Evolutionary conservation across 2,888 invertebrate genomes (phyloP).

Genomic region (Noctua janthe): DNA sequence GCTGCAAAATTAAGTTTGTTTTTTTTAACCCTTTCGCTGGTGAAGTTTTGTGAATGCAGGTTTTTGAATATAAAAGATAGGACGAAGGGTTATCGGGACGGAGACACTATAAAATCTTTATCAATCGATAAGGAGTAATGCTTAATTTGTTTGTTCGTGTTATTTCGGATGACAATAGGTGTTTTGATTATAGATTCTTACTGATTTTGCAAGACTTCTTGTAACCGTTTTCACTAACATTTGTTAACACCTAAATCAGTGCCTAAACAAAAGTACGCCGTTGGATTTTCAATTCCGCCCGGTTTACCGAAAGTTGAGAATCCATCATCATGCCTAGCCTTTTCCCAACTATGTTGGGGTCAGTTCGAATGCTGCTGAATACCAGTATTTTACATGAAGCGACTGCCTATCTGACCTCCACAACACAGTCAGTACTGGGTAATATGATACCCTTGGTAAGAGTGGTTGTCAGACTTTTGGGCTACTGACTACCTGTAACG

Average conservation of each 20-base stretch:
- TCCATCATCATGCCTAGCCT: too few species aligned
- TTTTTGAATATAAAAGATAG: conserved; percentile 62
- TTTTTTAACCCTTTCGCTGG: conserved; percentile 60
- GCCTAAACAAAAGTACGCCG: too few species aligned
- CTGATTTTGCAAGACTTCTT: not conserved
- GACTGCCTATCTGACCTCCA: too few species aligned
- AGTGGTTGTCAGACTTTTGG: too few species aligned
- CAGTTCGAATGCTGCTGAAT: too few species aligned
- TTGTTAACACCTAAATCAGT: not conserved
- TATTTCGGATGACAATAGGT: conserved; percentile 30
- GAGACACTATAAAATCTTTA: conserved; percentile 57
- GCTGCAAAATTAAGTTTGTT: conserved; percentile 52
- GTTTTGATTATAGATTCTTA: conserved; percentile 1
- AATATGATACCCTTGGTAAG: too few species aligned
- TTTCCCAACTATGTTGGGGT: too few species aligned
- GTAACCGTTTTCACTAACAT: not conserved
- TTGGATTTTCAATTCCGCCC: too few species aligned
- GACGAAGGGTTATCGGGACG: conserved; percentile 46
- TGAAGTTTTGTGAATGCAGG: conserved; percentile 65
- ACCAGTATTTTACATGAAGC: too few species aligned
- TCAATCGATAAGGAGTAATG: conserved; percentile 51
- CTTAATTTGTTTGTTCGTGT: conserved; percentile 55
- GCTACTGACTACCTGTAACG: too few species aligned
- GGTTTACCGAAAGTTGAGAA: too few species aligned
- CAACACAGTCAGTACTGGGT: too few species aligned